Base-by-base conservation (phyloP, 2,113 vertebrate genomes). In the Larimichthys polyactis region DNA sequence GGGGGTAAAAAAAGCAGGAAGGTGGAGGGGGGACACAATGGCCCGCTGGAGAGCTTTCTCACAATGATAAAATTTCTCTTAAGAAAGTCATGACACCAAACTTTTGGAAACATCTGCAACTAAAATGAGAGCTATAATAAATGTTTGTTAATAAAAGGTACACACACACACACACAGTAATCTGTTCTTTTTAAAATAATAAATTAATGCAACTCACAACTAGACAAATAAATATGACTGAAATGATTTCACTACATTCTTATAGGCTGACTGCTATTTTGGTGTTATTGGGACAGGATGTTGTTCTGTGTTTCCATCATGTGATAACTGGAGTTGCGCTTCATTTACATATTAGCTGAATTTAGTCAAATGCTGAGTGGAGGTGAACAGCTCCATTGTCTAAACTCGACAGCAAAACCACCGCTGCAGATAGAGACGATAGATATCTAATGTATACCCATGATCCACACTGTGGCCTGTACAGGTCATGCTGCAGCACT, bases 11-110 rank as follows among this genome's bases (percentile, higher is more conserved):
- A 71, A 69, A 43, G 60, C 40, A 76, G 71, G 52, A 79, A 82
- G 71, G 70, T 68, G 63, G 24, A 5, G 69, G 71, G 60, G 65
- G 63, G 81, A 24, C 2, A 67, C 52, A 81, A 60, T 58, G 49
- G 60, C 59, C 48, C 52, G 63, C 59, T 51, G 74, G 69, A 82
- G 46, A 29, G 59, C 88, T 91, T 92, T 94, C 94, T 94, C 94
- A 94, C 94, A 90, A 90, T 84, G 94, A 91, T 95, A 94, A 80
- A 24, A 91, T 94, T 94, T 94, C 92, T 79, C 58, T 76, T 12
- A 78, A 86, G 75, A 86, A 83, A 88, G 51, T 85, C 71, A 17
- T 62, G 29, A 83, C 76, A 79, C 58, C 43, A 36, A 17, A 48
- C 51, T 67, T 68, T 78, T 17, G 24, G 59, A 36, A 81, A n/a